These are phyloP conservation scores for Rhamnusium bicolor DNA, from an alignment of 2,888 invertebrate species.

Conservation along the genomic window DNA sequence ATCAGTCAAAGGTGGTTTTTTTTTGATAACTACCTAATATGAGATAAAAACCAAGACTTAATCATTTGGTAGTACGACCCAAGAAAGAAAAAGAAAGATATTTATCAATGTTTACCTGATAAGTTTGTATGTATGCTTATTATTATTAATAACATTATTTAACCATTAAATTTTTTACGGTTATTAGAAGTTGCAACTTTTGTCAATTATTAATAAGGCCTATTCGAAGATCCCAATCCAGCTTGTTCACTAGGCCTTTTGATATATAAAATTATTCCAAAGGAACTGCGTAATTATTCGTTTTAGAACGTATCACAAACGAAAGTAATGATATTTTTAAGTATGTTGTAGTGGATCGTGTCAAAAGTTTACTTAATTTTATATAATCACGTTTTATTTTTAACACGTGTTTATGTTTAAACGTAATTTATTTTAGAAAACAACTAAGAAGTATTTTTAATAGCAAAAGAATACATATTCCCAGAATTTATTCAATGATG, in stretches of 20 bases:
- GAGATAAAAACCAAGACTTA: too few relatives aligned
- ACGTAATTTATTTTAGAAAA: slow-evolving; percentile 9
- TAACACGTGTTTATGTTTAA: slow-evolving; percentile 21
- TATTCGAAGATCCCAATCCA: background rate
- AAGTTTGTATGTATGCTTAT: too few relatives aligned
- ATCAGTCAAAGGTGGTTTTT: too few relatives aligned
- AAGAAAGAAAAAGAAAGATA: too few relatives aligned
- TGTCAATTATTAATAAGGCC: background rate
- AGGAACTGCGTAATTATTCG: background rate
- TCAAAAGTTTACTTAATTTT: slow-evolving; percentile 22
- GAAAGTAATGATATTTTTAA: slow-evolving; percentile 7
- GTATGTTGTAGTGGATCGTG: slow-evolving; percentile 5
- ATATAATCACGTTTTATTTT: slow-evolving; percentile 17
- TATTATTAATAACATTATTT: too few relatives aligned
- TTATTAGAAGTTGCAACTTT: background rate
- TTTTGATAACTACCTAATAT: too few relatives aligned
- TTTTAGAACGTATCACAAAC: background rate
- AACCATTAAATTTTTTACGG: too few relatives aligned
- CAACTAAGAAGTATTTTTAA: slow-evolving; percentile 1
- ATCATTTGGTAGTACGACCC: too few relatives aligned
- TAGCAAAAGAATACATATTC: slow-evolving; percentile 10
- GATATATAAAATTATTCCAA: background rate
- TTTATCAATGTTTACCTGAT: too few relatives aligned
- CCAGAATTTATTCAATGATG: slow-evolving; percentile 2
- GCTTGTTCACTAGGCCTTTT: background rate